These are phyloP conservation scores for Sebastolobus alascanus DNA, from an alignment of 2,797 vertebrate genomes.

Conservation along the genomic window DNA sequence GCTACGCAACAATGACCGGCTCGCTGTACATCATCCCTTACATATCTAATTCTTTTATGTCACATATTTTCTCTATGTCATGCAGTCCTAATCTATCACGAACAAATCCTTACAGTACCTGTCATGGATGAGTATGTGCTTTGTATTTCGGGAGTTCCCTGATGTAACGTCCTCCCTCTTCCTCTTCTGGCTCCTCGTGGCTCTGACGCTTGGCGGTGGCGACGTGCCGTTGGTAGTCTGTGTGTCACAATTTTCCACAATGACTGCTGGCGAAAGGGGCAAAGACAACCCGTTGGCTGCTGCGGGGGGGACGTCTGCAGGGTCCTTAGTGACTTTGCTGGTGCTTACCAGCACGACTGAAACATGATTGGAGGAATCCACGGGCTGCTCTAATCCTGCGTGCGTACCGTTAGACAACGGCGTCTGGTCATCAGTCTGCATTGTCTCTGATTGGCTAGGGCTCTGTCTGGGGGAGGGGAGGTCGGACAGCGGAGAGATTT, in stretches of 20 bases:
- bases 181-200: conserved; percentile 76
- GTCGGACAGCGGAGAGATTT: conserved; percentile 35
- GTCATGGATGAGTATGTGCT: conserved; percentile 44
- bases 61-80: background rate
- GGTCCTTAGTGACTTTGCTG: background rate
- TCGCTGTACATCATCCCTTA: too few relatives aligned
- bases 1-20: too few relatives aligned
- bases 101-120: conserved; percentile 48
- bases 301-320: background rate
- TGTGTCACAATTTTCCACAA: background rate
- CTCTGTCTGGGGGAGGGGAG: conserved; percentile 63
- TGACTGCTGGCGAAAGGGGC: conserved; percentile 6
- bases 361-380: conserved; percentile 48
- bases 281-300: conserved; percentile 37
- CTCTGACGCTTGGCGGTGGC: conserved; percentile 45
- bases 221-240: conserved; percentile 64
- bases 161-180: conserved; percentile 58
- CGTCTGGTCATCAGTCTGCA: background rate
- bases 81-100: background rate
- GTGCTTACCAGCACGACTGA: conserved; percentile 13
- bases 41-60: too few relatives aligned
- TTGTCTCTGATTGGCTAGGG: conserved; percentile 71
- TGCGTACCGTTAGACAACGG: conserved; percentile 13
- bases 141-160: conserved; percentile 21
- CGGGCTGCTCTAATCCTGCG: background rate